A percentile compares a stretch with the other conserved stretches of the same genome.
Conservation (phyloP, 2,888 invertebrate genomes). For the Tipula helvola region DNA sequence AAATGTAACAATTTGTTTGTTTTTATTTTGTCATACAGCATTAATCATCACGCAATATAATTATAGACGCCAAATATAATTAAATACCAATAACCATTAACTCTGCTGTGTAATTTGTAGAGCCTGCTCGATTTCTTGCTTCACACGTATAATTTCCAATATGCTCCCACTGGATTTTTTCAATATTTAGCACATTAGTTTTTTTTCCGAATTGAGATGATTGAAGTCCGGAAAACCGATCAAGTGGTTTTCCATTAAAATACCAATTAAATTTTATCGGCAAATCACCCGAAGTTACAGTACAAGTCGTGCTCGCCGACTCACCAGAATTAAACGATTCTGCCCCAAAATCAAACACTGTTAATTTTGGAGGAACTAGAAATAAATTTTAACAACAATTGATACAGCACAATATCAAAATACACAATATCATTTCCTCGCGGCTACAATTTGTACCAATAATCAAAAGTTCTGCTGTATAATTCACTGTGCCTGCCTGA, state of each 20-base stretch:
- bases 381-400: constrained; percentile 15
- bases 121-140: constrained; percentile 48
- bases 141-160: constrained; percentile 57
- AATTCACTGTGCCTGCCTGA: constrained; percentile 40
- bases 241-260: constrained; percentile 37
- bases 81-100: constrained; percentile 52
- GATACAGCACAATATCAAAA: not conserved
- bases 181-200: constrained; percentile 48
- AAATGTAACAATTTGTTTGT: not conserved
- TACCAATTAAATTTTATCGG: constrained; percentile 46
- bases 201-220: constrained; percentile 42
- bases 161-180: constrained; percentile 47
- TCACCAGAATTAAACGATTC: constrained; percentile 33
- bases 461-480: constrained; percentile 41
- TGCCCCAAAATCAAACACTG: constrained; percentile 64
- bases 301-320: constrained; percentile 42
- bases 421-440: constrained; percentile 37
- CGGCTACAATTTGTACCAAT: constrained; percentile 53
- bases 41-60: constrained; percentile 21
- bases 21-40: not conserved
- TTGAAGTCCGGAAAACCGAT: constrained; percentile 34
- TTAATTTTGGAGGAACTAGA: constrained; percentile 61
- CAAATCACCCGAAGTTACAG: constrained; percentile 48
- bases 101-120: constrained; percentile 46
- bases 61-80: constrained; percentile 34